These are phyloP conservation scores for Drosophila cyrtoloma DNA, from an alignment of 2,888 invertebrate genomes.

Conservation along the genomic window DNA sequence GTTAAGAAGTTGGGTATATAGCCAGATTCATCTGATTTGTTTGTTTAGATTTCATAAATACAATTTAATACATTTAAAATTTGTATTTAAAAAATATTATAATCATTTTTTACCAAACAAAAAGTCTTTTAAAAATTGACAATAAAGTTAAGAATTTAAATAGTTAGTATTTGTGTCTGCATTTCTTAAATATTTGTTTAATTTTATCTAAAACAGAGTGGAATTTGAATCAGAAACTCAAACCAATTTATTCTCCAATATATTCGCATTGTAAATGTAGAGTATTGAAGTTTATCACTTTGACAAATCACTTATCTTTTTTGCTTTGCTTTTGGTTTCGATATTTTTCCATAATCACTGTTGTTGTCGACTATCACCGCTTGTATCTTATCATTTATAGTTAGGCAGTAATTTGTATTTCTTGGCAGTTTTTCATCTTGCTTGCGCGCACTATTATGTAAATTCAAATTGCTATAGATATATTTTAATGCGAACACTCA, in stretches of 20 bases:
- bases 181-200: background rate
- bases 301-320: background rate
- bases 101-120: background rate
- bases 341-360: slow-evolving; percentile 16
- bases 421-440: slow-evolving; percentile 29
- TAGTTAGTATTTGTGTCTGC: background rate
- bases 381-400: slow-evolving; percentile 29
- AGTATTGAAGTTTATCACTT: slow-evolving; percentile 13
- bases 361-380: slow-evolving; percentile 12
- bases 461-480: slow-evolving; percentile 46
- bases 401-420: slow-evolving; percentile 20
- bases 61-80: background rate
- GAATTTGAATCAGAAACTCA: background rate
- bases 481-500: slow-evolving; percentile 43
- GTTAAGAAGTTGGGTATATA: background rate
- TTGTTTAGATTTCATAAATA: background rate
- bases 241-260: background rate
- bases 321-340: slow-evolving; percentile 33
- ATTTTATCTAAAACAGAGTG: background rate
- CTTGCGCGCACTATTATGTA: slow-evolving; percentile 47
- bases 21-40: slow-evolving; percentile 15
- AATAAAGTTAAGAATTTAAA: background rate
- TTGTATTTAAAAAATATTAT: background rate
- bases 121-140: background rate
- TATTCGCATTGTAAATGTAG: background rate